These are phyloP conservation scores for Noctua janthe DNA, from an alignment of 2,888 invertebrate genomes.

Conservation along the genomic window DNA sequence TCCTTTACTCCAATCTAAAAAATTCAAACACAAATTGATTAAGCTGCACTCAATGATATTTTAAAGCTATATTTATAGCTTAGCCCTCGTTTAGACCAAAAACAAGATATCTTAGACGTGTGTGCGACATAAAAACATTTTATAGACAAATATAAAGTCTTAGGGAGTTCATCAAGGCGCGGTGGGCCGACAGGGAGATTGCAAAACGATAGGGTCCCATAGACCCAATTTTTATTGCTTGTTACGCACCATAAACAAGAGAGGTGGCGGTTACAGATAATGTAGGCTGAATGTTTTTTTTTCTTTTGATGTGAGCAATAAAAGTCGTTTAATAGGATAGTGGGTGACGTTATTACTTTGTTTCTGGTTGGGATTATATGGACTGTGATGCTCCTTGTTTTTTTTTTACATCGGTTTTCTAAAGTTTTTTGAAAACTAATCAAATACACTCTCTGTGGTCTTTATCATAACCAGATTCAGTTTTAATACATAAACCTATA, in stretches of 20 bases:
- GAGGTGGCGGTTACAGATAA: slow-evolving; percentile 82
- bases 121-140: slow-evolving; percentile 84
- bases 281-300: slow-evolving; percentile 80
- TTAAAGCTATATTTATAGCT: slow-evolving; percentile 46
- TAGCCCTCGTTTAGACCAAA: slow-evolving; percentile 18
- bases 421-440: neutral
- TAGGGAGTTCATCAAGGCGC: slow-evolving; percentile 85
- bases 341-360: slow-evolving; percentile 64
- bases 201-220: slow-evolving; percentile 86
- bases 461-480: neutral
- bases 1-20: neutral
- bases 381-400: neutral
- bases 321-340: slow-evolving; percentile 83
- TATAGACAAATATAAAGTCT: slow-evolving; percentile 87
- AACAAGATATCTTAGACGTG: slow-evolving; percentile 55
- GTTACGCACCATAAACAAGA: slow-evolving; percentile 88
- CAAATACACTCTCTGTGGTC: neutral
- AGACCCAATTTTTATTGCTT: slow-evolving; percentile 87
- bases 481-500: neutral
- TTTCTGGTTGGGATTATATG: slow-evolving; percentile 29
- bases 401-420: neutral
- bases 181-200: slow-evolving; percentile 81
- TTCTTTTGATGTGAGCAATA: slow-evolving; percentile 75
- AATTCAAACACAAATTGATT: neutral
- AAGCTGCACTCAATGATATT: neutral